A percentile compares a stretch with the other conserved stretches of the same genome.
Evolutionary conservation across 2,113 vertebrate genomes (phyloP).

Genomic region (Ctenomys sociabilis): DNA sequence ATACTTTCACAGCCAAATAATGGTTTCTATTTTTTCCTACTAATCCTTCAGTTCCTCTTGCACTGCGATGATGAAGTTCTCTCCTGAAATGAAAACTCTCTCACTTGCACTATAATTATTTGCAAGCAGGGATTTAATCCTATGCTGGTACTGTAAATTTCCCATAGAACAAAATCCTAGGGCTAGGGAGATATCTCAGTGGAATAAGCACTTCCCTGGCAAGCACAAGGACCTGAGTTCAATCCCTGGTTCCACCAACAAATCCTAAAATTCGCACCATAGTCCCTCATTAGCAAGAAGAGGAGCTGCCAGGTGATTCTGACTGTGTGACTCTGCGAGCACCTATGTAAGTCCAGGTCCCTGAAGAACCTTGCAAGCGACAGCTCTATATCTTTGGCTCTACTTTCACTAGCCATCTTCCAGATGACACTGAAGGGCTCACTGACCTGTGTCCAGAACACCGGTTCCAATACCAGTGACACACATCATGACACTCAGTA

Average conservation of each 20-base stretch:
- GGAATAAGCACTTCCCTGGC: too few relatives aligned
- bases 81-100: not conserved
- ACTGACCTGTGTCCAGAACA: slow-evolving; percentile 93
- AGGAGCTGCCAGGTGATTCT: not conserved
- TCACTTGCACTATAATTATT: not conserved
- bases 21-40: not conserved
- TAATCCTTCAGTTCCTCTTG: not conserved
- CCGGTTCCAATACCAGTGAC: slow-evolving; percentile 92
- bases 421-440: not conserved
- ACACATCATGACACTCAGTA: slow-evolving; percentile 90
- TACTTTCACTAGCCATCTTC: not conserved
- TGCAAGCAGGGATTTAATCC: too few relatives aligned
- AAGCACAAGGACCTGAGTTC: too few relatives aligned
- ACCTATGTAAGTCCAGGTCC: not conserved
- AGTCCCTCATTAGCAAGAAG: not conserved
- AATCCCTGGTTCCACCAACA: too few relatives aligned
- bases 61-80: not conserved
- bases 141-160: not conserved
- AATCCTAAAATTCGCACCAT: not conserved
- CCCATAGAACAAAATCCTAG: not conserved
- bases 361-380: not conserved
- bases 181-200: too few relatives aligned
- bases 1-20: not conserved
- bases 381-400: not conserved
- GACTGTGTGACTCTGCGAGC: not conserved